phyloP scores from a whole-genome alignment of 2,888 invertebrate species.

The Dichetophora obliterata region DNA sequence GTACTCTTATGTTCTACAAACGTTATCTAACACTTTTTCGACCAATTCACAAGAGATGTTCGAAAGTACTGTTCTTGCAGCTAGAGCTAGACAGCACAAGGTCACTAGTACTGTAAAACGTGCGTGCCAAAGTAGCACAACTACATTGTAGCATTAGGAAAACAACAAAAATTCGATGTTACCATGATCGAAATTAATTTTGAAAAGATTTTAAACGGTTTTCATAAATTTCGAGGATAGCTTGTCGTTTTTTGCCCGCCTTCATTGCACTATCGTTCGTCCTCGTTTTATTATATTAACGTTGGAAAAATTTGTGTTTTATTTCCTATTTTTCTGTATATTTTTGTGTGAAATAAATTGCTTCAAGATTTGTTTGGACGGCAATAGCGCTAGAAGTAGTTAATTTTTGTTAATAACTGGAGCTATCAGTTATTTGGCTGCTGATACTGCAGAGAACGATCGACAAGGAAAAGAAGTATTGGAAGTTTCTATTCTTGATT shows the following conservation, averaged over 20 bases:
- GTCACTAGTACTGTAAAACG: neutral
- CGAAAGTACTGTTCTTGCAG: neutral
- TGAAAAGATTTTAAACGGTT: conserved; percentile 34
- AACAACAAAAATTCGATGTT: neutral
- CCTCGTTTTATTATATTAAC: neutral
- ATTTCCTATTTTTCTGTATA: neutral
- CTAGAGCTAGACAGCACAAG: neutral
- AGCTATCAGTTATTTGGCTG: neutral
- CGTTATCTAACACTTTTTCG: no score
- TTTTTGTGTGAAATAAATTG: conserved; percentile 5
- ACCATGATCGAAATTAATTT: conserved; percentile 13
- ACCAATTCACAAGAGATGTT: neutral
- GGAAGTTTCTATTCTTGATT: neutral
- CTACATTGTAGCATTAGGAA: no score
- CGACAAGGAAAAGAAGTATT: neutral
- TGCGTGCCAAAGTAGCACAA: no score
- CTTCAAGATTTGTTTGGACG: no score
- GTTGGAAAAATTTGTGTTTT: neutral
- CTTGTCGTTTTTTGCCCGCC: neutral
- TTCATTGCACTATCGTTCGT: neutral
- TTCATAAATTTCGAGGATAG: conserved; percentile 22
- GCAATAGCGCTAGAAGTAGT: neutral
- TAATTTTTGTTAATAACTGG: neutral
- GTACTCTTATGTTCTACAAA: no score
- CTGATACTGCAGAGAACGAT: neutral